A percentile compares a stretch with the other conserved stretches of the same genome.
phyloP scores from a whole-genome alignment of 2,888 invertebrate species.

The Hecatera dysodea region DNA sequence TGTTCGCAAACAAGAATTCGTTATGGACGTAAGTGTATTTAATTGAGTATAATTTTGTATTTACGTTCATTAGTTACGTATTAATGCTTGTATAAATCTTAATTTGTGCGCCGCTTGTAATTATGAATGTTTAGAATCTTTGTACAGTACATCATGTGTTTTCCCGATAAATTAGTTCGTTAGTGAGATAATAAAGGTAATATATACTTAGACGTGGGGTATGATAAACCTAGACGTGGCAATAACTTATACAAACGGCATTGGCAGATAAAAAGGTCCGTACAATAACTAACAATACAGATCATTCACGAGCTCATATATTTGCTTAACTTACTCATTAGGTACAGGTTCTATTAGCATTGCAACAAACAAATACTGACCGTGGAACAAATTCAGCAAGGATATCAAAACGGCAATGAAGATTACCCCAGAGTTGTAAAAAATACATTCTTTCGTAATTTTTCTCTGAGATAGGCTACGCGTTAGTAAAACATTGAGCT shows the following conservation, averaged over 20 bases:
- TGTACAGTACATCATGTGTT: constrained; percentile 5
- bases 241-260: constrained; percentile 64
- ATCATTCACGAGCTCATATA: constrained; percentile 52
- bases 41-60: constrained; percentile 52
- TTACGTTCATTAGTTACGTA: constrained; percentile 46
- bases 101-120: constrained; percentile 25
- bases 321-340: constrained; percentile 52
- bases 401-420: constrained; percentile 67
- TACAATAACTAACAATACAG: constrained; percentile 66
- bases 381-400: constrained; percentile 53
- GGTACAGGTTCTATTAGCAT: constrained; percentile 32
- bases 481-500: constrained; percentile 79
- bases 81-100: constrained; percentile 45
- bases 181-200: constrained; percentile 13
- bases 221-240: constrained; percentile 42
- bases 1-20: constrained; percentile 53
- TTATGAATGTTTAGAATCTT: not conserved
- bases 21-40: constrained; percentile 44
- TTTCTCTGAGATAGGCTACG: constrained; percentile 71
- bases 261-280: constrained; percentile 72
- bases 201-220: constrained; percentile 7
- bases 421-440: constrained; percentile 71
- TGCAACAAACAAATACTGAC: constrained; percentile 28
- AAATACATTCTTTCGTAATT: constrained; percentile 75
- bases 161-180: constrained; percentile 10